phyloP scores from a whole-genome alignment of 2,797 vertebrate genomes.

The Chromobotia macracanthus region DNA sequence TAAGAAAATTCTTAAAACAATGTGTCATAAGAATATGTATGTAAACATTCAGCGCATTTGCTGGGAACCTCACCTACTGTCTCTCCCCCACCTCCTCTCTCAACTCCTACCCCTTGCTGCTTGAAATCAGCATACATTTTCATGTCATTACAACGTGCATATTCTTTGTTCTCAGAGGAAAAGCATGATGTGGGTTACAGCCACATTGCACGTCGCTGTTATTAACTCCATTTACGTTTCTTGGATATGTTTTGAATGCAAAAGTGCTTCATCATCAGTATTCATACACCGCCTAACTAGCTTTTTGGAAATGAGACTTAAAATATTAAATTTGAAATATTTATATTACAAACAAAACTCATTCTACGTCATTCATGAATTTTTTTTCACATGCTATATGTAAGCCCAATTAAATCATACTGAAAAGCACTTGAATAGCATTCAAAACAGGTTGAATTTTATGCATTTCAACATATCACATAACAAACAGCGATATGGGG shows the following conservation, averaged over 20 bases:
- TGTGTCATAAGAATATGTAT: conserved; percentile 26
- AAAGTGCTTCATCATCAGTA: conserved; percentile 62
- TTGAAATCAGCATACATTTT: conserved; percentile 87
- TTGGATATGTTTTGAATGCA: conserved; percentile 65
- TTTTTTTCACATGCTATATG: conserved; percentile 8
- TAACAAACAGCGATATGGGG: background rate
- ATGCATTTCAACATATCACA: conserved; percentile 4
- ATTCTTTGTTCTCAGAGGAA: conserved; percentile 87
- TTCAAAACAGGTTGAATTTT: conserved; percentile 14
- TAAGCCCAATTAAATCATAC: background rate
- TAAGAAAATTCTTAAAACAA: conserved; percentile 25
- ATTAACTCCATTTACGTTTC: conserved; percentile 59
- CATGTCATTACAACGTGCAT: conserved; percentile 83
- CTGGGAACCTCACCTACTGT: conserved; percentile 49
- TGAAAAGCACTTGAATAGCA: background rate
- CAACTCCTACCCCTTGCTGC: conserved; percentile 54
- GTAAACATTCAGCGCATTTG: conserved; percentile 45
- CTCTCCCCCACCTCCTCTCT: conserved; percentile 65
- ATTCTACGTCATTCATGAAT: conserved; percentile 47
- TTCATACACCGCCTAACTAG: conserved; percentile 60
- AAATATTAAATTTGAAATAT: conserved; percentile 60
- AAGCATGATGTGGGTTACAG: conserved; percentile 81
- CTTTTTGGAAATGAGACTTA: conserved; percentile 50
- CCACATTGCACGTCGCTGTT: conserved; percentile 56
- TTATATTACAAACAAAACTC: conserved; percentile 66